Percentiles rank a stretch among this genome's conserved stretches.
phyloP scores from a whole-genome alignment of 1,140 invertebrate genomes.

The Neomicropteryx cornuta region DNA sequence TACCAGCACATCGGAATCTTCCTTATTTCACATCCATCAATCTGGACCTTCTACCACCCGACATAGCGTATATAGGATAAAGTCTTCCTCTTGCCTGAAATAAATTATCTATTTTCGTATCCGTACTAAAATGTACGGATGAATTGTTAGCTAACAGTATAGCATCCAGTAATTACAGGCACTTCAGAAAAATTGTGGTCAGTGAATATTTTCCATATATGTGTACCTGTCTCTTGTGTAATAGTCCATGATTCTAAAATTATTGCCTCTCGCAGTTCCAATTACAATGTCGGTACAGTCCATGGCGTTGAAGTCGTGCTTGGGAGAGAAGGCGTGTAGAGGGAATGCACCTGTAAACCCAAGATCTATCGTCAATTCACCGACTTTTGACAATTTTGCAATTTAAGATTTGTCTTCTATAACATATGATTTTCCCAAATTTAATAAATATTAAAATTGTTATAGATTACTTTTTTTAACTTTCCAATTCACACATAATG shows the following conservation, averaged over 20 bases:
- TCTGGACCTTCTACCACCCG: no score
- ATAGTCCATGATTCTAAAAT: slow-evolving; percentile 77
- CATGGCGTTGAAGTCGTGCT: slow-evolving; percentile 82
- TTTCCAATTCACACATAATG: not conserved
- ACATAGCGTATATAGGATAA: no score
- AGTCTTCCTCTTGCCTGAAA: no score
- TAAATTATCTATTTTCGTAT: no score
- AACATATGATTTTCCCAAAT: not conserved
- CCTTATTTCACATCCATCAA: no score
- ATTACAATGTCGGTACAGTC: slow-evolving; percentile 93
- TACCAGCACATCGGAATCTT: no score
- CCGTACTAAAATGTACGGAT: no score
- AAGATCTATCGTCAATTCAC: not conserved
- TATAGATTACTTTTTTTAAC: not conserved
- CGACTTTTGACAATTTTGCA: not conserved
- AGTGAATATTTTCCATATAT: no score
- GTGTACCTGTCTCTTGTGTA: slow-evolving; percentile 81
- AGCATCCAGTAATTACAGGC: no score
- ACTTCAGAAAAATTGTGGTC: no score
- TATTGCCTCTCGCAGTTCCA: slow-evolving; percentile 66
- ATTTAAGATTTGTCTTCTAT: not conserved
- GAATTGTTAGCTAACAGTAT: no score
- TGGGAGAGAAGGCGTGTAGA: slow-evolving; percentile 58
- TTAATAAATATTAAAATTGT: not conserved
- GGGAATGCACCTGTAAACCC: slow-evolving; percentile 32